Evolutionary conservation across 2,113 vertebrate genomes (phyloP).

Genomic region (Ciconia stormi): DNA sequence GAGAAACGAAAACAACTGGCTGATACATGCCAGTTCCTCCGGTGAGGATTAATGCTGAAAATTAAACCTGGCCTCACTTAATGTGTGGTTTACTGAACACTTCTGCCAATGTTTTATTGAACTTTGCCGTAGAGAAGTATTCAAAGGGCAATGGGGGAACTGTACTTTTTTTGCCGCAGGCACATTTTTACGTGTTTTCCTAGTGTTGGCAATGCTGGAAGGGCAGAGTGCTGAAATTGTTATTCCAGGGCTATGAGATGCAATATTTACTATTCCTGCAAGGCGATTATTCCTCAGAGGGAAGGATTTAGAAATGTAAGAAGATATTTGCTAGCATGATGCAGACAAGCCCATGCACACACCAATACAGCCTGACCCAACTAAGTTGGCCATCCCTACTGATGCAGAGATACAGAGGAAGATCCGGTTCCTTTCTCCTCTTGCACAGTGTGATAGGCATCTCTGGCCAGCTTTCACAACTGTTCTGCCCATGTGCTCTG

Average conservation of each 20-base stretch:
- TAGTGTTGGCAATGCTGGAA: not conserved
- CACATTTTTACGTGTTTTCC: not conserved
- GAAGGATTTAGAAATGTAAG: not conserved
- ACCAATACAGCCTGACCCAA: not conserved
- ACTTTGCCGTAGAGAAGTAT: not conserved
- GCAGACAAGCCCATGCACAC: not conserved
- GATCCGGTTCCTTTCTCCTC: not conserved
- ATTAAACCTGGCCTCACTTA: not conserved
- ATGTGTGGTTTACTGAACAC: not conserved
- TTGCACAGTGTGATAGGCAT: not conserved
- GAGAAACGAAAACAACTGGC: not conserved
- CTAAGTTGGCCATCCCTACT: not conserved
- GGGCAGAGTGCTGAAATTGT: not conserved
- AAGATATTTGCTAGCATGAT: not conserved
- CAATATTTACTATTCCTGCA: not conserved
- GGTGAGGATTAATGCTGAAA: not conserved
- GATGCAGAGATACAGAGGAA: not conserved
- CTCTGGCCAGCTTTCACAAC: not conserved
- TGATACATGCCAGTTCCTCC: rapidly evolving
- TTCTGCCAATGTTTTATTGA: not conserved
- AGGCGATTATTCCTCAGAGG: not conserved
- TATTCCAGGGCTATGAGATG: not conserved
- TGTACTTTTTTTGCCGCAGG: not conserved
- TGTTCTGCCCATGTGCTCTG: not conserved
- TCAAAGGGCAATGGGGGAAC: not conserved